Percentiles rank a stretch among this genome's conserved stretches.
phyloP scores from a whole-genome alignment of 1,140 invertebrate genomes.

The Halictus rubicundus region DNA sequence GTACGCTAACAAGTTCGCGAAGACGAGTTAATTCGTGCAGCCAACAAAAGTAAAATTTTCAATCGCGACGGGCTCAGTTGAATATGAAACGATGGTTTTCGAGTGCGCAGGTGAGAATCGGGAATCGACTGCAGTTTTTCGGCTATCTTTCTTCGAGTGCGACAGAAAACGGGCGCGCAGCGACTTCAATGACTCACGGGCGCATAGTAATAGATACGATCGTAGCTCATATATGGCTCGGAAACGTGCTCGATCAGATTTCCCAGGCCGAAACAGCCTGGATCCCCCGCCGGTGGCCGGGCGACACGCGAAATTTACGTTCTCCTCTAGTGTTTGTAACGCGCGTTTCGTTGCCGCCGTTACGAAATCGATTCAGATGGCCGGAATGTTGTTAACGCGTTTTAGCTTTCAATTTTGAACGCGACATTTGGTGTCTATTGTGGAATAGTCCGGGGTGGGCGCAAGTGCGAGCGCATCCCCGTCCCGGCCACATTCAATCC shows the following conservation, averaged over 20 bases:
- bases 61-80: too few relatives aligned
- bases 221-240: neutral
- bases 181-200: neutral
- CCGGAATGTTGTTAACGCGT: conserved; percentile 50
- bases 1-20: too few relatives aligned
- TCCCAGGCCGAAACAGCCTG: conserved; percentile 4
- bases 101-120: too few relatives aligned
- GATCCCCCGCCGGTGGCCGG: neutral
- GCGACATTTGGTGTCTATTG: conserved; percentile 51
- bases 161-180: neutral
- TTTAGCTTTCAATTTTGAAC: conserved; percentile 52
- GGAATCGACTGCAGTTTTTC: neutral
- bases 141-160: neutral
- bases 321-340: conserved; percentile 36
- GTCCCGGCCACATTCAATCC: conserved; percentile 13
- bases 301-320: conserved; percentile 36
- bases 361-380: conserved; percentile 47
- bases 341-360: conserved; percentile 25
- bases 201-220: conserved; percentile 1
- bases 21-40: too few relatives aligned
- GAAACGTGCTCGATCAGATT: conserved; percentile 11
- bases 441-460: conserved; percentile 27
- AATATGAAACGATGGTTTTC: too few relatives aligned
- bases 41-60: too few relatives aligned
- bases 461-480: conserved; percentile 9